Evolutionary conservation across 1,140 invertebrate genomes (phyloP), one percentile per base, ranked within the genome.

Genomic region (Aricia agestis): DNA sequence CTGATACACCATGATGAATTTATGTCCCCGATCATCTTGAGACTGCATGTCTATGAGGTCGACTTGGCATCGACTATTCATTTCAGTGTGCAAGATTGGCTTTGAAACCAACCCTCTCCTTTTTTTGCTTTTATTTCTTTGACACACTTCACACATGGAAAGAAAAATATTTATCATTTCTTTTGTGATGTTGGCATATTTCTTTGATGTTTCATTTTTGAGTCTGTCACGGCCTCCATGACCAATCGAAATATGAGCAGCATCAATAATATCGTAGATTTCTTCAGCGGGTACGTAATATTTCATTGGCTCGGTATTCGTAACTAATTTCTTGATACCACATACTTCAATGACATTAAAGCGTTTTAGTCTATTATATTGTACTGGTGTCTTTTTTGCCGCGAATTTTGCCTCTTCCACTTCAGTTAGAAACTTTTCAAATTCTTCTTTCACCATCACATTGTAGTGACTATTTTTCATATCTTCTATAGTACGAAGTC

Each of bases 1-100:
- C 9, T 36, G 70, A 76, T 93, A 93, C 2, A 89, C 78, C 57
- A 93, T 73, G 68, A 93, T 84, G 74, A 86, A 93, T 74, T 86
- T 89, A 71, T 72, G 91, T 1, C 85, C 77, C 25, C 81, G 79
- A 82, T 92, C 91, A 7, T 6, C 36, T 9, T 36, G 36, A 7
- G 36, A 36, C 9, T 36, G 36, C 36, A 36, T 36, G 36, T 92
- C 89, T 61, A 93, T 93, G 6, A 93, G 72, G 76, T 93, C 92
- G 13, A 93, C 82, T 82, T 93, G 89, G 73, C 86, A 89, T 68
- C 90, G 42, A n/a, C 42, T 57, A 57, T 72, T 76, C 19, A 74
- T 69, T 6, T 74, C 71, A 15, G 32, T 58, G 1, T 17, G 32
- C 2, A 68, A 18, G 10, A 72, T 70, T 15, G 69, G 72, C 66